phyloP scores from a whole-genome alignment of 2,113 vertebrate species.

The Solea senegalensis region DNA sequence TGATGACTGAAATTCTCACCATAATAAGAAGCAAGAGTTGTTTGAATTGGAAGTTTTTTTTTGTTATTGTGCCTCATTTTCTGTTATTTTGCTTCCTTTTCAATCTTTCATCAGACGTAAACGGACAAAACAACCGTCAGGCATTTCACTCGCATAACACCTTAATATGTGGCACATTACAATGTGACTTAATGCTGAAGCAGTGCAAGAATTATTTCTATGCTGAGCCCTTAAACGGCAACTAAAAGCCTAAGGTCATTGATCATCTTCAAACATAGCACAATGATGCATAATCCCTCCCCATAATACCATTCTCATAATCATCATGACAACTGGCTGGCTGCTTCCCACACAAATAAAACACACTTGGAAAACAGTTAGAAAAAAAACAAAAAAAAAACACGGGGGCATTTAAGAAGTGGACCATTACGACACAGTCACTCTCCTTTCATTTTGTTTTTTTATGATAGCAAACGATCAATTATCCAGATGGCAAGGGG shows the following conservation, averaged over 20 bases:
- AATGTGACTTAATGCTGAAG: constrained; percentile 4
- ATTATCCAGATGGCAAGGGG: constrained; percentile 80
- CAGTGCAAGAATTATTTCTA: constrained; percentile 17
- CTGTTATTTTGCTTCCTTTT: neutral
- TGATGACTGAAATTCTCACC: too few relatives aligned
- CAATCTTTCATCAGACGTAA: neutral
- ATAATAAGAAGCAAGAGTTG: too few relatives aligned
- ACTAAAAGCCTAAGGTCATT: constrained; percentile 65
- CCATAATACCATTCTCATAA: constrained; percentile 74
- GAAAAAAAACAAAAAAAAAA: constrained; percentile 1
- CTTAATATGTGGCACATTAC: constrained; percentile 12
- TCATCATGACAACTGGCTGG: constrained; percentile 69
- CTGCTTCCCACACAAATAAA: constrained; percentile 66
- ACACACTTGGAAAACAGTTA: constrained; percentile 53
- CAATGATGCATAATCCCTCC: constrained; percentile 68
- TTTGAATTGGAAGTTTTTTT: too few relatives aligned
- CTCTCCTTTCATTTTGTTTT: constrained; percentile 61
- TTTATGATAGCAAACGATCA: constrained; percentile 77
- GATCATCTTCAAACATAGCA: constrained; percentile 69
- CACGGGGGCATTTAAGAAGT: constrained; percentile 70
- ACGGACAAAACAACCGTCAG: neutral
- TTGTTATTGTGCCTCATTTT: too few relatives aligned
- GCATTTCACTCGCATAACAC: neutral
- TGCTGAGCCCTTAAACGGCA: constrained; percentile 49
- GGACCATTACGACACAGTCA: constrained; percentile 70